Evolutionary conservation across 2,888 invertebrate genomes (phyloP).

Genomic region (Brachyptera risi): DNA sequence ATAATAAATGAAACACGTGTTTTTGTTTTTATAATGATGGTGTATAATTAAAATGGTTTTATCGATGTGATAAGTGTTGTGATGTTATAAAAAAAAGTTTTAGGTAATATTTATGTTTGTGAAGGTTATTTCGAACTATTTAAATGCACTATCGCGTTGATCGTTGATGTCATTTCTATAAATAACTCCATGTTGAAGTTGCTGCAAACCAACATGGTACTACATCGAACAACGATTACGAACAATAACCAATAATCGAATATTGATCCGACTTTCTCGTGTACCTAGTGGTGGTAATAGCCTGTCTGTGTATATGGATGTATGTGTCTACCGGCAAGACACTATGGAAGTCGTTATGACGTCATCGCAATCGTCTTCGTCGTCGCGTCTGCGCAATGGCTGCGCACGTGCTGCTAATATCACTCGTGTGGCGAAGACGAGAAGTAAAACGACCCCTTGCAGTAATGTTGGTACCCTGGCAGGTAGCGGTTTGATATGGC

Average conservation of each 20-base stretch:
- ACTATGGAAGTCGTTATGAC: conserved; percentile 25
- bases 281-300: too few relatives aligned
- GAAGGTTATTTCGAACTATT: neutral
- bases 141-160: neutral
- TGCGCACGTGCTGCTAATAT: conserved; percentile 24
- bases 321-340: neutral
- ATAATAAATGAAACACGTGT: too few relatives aligned
- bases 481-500: conserved; percentile 27
- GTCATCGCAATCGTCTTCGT: conserved; percentile 14
- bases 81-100: neutral
- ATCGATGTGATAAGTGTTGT: neutral
- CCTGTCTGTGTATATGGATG: neutral
- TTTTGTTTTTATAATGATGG: too few relatives aligned
- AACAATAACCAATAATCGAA: too few relatives aligned
- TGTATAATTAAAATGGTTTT: neutral
- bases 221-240: too few relatives aligned
- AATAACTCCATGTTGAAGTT: too few relatives aligned
- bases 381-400: conserved; percentile 19
- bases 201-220: too few relatives aligned
- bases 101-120: too few relatives aligned
- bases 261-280: too few relatives aligned
- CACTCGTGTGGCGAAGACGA: conserved; percentile 17
- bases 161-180: conserved; percentile 2
- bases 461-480: conserved; percentile 15
- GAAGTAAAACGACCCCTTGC: neutral